Conservation (phyloP, 2,797 vertebrate genomes). For the Platyrinchus mystaceus region DNA sequence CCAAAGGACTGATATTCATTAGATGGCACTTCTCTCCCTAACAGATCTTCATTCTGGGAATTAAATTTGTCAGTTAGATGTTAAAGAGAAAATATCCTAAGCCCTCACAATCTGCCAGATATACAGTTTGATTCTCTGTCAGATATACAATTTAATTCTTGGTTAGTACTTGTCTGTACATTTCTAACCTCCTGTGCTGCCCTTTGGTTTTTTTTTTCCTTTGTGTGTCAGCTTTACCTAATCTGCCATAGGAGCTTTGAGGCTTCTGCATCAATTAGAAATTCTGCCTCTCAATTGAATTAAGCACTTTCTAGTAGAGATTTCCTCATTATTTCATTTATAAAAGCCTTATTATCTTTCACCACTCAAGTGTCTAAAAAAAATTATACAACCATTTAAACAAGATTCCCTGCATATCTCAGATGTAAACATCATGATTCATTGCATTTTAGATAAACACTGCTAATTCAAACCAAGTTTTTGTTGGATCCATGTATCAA, state of each 20-base stretch:
- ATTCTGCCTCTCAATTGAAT: not conserved
- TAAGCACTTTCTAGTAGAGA: not conserved
- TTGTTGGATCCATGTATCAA: not conserved
- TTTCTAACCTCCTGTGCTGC: not conserved
- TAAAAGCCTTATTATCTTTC: not conserved
- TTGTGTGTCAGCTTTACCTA: not conserved
- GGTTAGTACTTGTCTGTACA: not conserved
- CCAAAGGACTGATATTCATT: not conserved
- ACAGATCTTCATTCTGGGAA: not conserved
- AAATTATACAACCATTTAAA: not conserved
- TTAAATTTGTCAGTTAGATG: not conserved
- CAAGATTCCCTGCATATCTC: not conserved
- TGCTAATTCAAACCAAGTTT: not conserved
- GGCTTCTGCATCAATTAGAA: not conserved
- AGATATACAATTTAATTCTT: not conserved
- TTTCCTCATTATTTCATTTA: constrained; percentile 2
- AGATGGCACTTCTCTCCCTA: not conserved
- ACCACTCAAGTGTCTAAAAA: not conserved
- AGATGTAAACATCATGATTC: not conserved
- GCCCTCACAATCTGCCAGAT: not conserved
- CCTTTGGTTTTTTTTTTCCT: not conserved
- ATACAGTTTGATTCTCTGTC: not conserved
- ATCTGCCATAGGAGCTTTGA: not conserved
- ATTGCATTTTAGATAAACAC: not conserved
- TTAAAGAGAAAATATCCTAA: not conserved